Percentiles rank a stretch among this genome's conserved stretches.
These are phyloP conservation scores for Hypolimnas misippus DNA, from an alignment of 2,888 invertebrate genomes.

Conservation along the genomic window DNA sequence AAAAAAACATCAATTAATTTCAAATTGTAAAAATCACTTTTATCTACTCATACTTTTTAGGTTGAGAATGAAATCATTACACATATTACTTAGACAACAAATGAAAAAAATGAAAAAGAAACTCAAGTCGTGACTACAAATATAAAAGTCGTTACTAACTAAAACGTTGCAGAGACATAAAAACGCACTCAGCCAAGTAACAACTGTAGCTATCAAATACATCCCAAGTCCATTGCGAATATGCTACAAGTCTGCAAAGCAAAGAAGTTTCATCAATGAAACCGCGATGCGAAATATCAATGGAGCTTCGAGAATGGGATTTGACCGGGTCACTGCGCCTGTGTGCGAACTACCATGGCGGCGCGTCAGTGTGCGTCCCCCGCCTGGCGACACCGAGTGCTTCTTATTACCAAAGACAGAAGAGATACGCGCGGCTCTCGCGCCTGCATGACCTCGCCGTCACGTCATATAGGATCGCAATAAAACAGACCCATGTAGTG, in stretches of 20 bases:
- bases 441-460: slow-evolving; percentile 24
- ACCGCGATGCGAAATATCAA: slow-evolving; percentile 77
- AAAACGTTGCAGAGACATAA: slow-evolving; percentile 6
- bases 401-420: slow-evolving; percentile 30
- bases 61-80: too few relatives aligned
- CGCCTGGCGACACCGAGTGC: slow-evolving; percentile 14
- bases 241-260: slow-evolving; percentile 35
- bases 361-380: slow-evolving; percentile 48
- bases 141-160: background rate
- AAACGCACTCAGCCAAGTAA: background rate
- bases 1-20: too few relatives aligned
- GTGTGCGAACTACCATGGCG: slow-evolving; percentile 55
- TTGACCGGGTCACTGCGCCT: slow-evolving; percentile 68
- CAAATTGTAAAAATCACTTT: too few relatives aligned
- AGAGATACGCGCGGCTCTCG: slow-evolving; percentile 16
- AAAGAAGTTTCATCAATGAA: slow-evolving; percentile 69
- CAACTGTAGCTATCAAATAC: background rate
- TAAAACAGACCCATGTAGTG: slow-evolving; percentile 9
- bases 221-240: slow-evolving; percentile 6
- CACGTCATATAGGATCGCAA: slow-evolving; percentile 16
- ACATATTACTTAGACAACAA: too few relatives aligned
- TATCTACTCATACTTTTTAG: too few relatives aligned
- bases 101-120: background rate
- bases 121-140: too few relatives aligned
- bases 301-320: slow-evolving; percentile 75